A percentile compares a stretch with the other conserved stretches of the same genome.
phyloP scores from a whole-genome alignment of 2,888 invertebrate species.

The Lasioglossum calceatum region DNA sequence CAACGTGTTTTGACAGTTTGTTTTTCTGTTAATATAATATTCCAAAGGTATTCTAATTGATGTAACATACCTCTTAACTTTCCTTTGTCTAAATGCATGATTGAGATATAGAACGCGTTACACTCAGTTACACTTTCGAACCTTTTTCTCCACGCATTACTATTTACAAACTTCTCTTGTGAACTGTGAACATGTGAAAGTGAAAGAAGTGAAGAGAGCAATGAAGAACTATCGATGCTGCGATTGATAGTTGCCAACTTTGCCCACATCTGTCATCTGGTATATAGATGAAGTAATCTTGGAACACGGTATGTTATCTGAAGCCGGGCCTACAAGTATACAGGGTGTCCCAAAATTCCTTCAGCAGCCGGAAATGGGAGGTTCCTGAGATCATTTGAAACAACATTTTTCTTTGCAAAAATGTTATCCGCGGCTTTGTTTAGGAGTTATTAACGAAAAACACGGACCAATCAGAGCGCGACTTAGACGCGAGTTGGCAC shows the following conservation, averaged over 20 bases:
- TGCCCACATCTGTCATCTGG: too few relatives aligned
- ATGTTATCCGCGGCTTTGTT: too few relatives aligned
- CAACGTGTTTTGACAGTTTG: background rate
- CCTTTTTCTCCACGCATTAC: background rate
- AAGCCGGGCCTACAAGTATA: too few relatives aligned
- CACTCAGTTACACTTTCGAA: slow-evolving; percentile 1
- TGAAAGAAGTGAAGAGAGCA: background rate
- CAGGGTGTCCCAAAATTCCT: too few relatives aligned
- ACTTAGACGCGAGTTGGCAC: too few relatives aligned
- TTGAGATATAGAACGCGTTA: slow-evolving; percentile 3
- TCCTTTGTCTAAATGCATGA: slow-evolving; percentile 35
- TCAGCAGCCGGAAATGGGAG: too few relatives aligned
- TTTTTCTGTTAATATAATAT: background rate
- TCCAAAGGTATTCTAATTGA: background rate
- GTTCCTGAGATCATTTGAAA: too few relatives aligned
- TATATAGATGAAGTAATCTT: too few relatives aligned
- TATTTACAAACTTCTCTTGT: background rate
- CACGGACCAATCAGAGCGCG: too few relatives aligned
- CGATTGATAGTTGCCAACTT: background rate
- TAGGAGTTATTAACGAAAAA: too few relatives aligned
- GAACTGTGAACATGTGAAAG: background rate
- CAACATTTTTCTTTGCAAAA: too few relatives aligned
- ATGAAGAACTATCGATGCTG: background rate
- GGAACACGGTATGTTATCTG: too few relatives aligned
- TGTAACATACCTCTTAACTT: slow-evolving; percentile 24